These are phyloP conservation scores for Macheiramphus alcinus DNA, from an alignment of 2,113 vertebrate species.

Conservation along the genomic window DNA sequence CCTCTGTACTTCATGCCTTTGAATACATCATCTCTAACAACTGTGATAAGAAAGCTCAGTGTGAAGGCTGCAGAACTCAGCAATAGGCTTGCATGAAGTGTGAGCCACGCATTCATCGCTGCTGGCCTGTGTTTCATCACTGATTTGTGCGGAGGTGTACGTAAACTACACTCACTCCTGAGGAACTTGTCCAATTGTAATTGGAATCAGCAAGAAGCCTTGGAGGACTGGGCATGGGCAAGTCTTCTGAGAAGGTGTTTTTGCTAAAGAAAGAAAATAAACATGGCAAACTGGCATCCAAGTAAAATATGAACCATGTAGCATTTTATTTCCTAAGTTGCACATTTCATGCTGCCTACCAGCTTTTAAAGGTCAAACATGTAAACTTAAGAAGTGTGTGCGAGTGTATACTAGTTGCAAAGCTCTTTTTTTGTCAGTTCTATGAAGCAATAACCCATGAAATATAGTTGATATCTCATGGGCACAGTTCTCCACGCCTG, in stretches of 20 bases:
- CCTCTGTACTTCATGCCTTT: neutral
- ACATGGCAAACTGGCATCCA: neutral
- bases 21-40: neutral
- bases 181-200: neutral
- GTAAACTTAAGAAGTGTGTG: slow-evolving; percentile 35
- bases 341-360: neutral
- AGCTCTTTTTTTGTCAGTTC: slow-evolving; percentile 43
- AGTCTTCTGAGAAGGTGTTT: neutral
- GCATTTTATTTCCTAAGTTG: neutral
- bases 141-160: neutral
- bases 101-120: rapidly evolving
- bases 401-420: slow-evolving; percentile 27
- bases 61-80: neutral
- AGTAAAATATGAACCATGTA: neutral
- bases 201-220: neutral
- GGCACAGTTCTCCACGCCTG: slow-evolving; percentile 62
- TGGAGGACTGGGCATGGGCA: neutral
- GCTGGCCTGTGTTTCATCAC: neutral
- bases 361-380: slow-evolving; percentile 46
- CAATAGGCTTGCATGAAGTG: neutral
- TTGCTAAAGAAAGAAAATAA: neutral
- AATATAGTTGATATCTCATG: slow-evolving; percentile 58
- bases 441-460: slow-evolving; percentile 53
- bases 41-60: neutral
- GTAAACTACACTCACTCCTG: neutral